Conservation (phyloP, 2,888 invertebrate genomes). For the Diachrysia chrysitis region DNA sequence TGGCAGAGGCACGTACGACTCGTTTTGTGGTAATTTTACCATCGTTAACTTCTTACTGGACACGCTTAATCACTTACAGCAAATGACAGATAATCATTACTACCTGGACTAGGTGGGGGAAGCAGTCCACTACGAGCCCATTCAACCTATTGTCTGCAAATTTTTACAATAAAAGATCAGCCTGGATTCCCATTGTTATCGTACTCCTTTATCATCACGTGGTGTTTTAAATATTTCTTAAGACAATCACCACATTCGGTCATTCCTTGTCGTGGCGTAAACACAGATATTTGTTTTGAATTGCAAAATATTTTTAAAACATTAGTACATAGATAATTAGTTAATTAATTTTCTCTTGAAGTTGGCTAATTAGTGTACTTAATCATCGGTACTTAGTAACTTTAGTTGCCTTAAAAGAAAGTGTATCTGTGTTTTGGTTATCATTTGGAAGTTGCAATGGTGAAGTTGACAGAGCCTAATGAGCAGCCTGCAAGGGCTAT, state of each 20-base stretch:
- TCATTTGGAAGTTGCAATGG: conserved; percentile 59
- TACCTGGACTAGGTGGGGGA: conserved; percentile 36
- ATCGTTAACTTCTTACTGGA: conserved; percentile 35
- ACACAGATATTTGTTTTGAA: conserved; percentile 22
- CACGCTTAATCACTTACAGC: conserved; percentile 25
- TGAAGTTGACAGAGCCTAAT: conserved; percentile 62
- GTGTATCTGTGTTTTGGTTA: conserved; percentile 2
- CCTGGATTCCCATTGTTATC: conserved; percentile 47
- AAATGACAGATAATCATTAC: conserved; percentile 35
- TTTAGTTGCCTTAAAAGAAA: conserved; percentile 20
- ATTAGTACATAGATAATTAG: conserved; percentile 11
- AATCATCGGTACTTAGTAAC: conserved; percentile 20
- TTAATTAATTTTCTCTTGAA: conserved; percentile 19
- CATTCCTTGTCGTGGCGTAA: conserved; percentile 10
- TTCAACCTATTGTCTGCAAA: conserved; percentile 52
- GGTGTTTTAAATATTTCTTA: conserved; percentile 44
- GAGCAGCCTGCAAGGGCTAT: conserved; percentile 54
- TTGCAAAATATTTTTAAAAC: conserved; percentile 8
- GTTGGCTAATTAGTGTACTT: conserved; percentile 34
- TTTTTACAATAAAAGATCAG: conserved; percentile 43
- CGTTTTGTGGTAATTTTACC: conserved; percentile 52
- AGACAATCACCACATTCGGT: conserved; percentile 33
- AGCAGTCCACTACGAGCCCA: conserved; percentile 19
- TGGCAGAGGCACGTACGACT: conserved; percentile 22
- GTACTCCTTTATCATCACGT: conserved; percentile 32